Percentiles rank a stretch among this genome's conserved stretches.
Evolutionary conservation across 2,113 vertebrate genomes (phyloP).

Genomic region (Passer domesticus): DNA sequence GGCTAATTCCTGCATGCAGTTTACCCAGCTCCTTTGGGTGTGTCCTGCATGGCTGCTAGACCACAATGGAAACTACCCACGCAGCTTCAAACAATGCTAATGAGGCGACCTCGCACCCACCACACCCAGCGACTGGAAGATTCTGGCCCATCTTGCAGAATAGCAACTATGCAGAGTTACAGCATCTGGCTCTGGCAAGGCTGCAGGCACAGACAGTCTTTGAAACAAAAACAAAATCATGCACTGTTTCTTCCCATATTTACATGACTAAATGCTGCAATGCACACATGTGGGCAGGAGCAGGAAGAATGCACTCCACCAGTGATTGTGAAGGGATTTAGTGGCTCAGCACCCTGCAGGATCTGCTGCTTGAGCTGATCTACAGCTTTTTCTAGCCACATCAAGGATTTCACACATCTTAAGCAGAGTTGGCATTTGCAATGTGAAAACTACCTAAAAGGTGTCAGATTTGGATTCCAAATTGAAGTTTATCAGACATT

Average conservation of each 20-base stretch:
- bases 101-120: constrained; percentile 50
- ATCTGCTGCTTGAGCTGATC: constrained; percentile 10
- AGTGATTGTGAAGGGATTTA: neutral
- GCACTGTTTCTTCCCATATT: constrained; percentile 34
- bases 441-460: constrained; percentile 28
- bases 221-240: constrained; percentile 59
- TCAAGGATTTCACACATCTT: constrained; percentile 33
- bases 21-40: constrained; percentile 51
- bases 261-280: constrained; percentile 20
- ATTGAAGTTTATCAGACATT: neutral
- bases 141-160: constrained; percentile 50
- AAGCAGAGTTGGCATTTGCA: neutral
- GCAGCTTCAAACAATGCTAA: constrained; percentile 62
- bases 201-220: constrained; percentile 40
- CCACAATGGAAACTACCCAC: constrained; percentile 66
- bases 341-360: neutral
- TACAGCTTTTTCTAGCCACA: constrained; percentile 5
- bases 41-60: constrained; percentile 50
- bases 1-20: constrained; percentile 33
- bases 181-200: constrained; percentile 59
- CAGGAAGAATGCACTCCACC: neutral
- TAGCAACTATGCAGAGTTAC: constrained; percentile 32
- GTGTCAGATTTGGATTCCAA: constrained; percentile 31
- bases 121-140: constrained; percentile 55
- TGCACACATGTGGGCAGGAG: constrained; percentile 9